These are phyloP conservation scores for Zophobas morio DNA, from an alignment of 1,140 invertebrate species.

Conservation along the genomic window DNA sequence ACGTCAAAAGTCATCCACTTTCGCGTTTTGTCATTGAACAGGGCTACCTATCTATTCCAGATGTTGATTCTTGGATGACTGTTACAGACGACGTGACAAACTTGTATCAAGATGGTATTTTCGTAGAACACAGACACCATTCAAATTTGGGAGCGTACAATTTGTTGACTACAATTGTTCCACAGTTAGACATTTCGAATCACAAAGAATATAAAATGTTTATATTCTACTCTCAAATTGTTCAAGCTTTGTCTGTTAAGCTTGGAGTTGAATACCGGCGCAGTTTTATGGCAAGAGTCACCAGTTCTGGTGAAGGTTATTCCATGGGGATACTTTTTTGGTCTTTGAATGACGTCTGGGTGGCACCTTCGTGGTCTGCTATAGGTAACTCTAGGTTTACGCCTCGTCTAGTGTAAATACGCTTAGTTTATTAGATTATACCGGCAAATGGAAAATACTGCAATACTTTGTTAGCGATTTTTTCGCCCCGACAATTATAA, in stretches of 20 bases:
- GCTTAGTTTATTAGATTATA: slow-evolving; percentile 75
- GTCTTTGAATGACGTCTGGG: slow-evolving; percentile 99
- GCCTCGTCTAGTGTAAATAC: no score
- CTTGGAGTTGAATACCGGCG: slow-evolving; percentile 92
- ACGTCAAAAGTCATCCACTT: slow-evolving; percentile 80
- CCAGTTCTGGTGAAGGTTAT: slow-evolving; percentile 77
- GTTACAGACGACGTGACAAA: slow-evolving; percentile 72
- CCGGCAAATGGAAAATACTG: slow-evolving; percentile 91
- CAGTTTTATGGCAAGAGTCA: slow-evolving; percentile 68
- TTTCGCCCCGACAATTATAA: slow-evolving; percentile 77
- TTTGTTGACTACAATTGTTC: slow-evolving; percentile 75
- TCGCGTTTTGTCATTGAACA: slow-evolving; percentile 96
- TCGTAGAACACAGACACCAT: slow-evolving; percentile 87
- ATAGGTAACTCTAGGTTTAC: slow-evolving; percentile 70
- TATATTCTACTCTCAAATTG: slow-evolving; percentile 84
- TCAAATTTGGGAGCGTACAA: slow-evolving; percentile 73
- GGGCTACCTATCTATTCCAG: slow-evolving; percentile 92
- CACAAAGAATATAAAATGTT: slow-evolving; percentile 72
- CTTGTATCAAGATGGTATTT: slow-evolving; percentile 73
- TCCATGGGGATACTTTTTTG: slow-evolving; percentile 99
- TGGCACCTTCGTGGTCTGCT: slow-evolving; percentile 95
- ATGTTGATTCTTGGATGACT: slow-evolving; percentile 74
- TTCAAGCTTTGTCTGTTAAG: slow-evolving; percentile 91
- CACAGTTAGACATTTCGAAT: slow-evolving; percentile 73
- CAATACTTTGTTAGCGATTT: slow-evolving; percentile 92